Conservation (phyloP, 2,113 vertebrate species). For the Rhombomys opimus region DNA sequence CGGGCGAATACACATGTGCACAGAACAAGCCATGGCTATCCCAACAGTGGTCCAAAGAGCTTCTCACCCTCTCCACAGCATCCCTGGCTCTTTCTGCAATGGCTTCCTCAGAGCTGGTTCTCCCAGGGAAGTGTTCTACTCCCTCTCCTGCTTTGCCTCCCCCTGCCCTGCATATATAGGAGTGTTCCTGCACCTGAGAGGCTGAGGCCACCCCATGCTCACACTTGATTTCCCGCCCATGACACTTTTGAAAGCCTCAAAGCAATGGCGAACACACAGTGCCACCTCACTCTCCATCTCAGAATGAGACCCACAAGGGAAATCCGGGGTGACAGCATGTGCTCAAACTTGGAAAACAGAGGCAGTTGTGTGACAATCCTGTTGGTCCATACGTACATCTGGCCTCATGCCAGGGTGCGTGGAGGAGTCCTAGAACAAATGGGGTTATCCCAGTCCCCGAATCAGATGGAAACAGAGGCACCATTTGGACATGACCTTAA, state of each 20-base stretch:
- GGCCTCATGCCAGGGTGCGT: background rate
- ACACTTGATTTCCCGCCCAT: background rate
- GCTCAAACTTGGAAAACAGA: too few species aligned
- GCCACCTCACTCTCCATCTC: fast-evolving
- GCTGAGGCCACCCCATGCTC: background rate
- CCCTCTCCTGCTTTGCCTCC: background rate
- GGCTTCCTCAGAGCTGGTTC: background rate
- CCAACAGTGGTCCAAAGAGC: fast-evolving
- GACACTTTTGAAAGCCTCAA: background rate
- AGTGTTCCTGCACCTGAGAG: background rate
- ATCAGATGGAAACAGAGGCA: background rate
- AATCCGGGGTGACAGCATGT: background rate
- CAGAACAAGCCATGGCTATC: background rate
- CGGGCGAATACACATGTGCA: background rate
- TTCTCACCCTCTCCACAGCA: background rate
- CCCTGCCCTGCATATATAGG: background rate
- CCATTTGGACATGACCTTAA: background rate
- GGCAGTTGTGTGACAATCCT: background rate
- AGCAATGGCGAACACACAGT: fast-evolving
- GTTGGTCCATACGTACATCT: background rate
- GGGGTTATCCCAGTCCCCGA: background rate
- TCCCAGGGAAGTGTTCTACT: background rate
- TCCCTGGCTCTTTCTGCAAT: background rate
- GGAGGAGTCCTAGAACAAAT: background rate
- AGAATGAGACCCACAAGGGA: background rate